Base-by-base conservation (phyloP, 2,113 vertebrate genomes). In the Ceyx melanurus region DNA sequence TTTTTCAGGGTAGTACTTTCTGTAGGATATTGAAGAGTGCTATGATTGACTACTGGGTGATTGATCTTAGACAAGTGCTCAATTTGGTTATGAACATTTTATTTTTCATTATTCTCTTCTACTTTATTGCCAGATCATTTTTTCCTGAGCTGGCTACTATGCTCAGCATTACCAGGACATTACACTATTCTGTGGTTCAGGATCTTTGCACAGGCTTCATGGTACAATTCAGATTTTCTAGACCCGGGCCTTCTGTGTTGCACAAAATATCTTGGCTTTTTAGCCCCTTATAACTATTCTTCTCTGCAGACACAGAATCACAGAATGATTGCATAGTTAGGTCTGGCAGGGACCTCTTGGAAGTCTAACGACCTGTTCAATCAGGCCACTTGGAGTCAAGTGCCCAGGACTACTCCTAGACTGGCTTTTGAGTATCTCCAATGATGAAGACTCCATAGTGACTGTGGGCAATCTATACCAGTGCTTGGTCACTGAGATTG, bases 381-480 rank as follows among this genome's bases (percentile, higher is more conserved):
- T 26, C 28, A 51, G 28, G 11, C 16, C 17, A 35, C 15, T 18
- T 68, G 43, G 5, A 64, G 19, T 15, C 1, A 1, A 10, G 2
- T 60, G 7, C 8, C 40, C 20, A 54, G 15, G 17, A 31, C 22
- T 15, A 22, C 26, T 6, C 17, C 26, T 37, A 58, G 11, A 6
- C 0, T 0, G 5, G 5, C 45, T 53, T 35, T 40, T 70, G n/a
- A 3, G 1, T 51, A 20, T 70, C 28, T 70, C 22, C 19, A 29
- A 43, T 12, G 42, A 23, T 3, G 14, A 25, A 85, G 31, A 61
- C 40, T 15, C 28, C 19, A 51, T 13, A 51, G 28, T 26, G 15
- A 75, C 7, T 1, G 13, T 40, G 31, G 35, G 9, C 6, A 72
- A 26, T 10, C 18, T 42, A 4, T 56, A 50, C 29, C 29, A 51